Base-by-base conservation (phyloP, 2,888 invertebrate genomes). In the Alsophila aescularia region DNA sequence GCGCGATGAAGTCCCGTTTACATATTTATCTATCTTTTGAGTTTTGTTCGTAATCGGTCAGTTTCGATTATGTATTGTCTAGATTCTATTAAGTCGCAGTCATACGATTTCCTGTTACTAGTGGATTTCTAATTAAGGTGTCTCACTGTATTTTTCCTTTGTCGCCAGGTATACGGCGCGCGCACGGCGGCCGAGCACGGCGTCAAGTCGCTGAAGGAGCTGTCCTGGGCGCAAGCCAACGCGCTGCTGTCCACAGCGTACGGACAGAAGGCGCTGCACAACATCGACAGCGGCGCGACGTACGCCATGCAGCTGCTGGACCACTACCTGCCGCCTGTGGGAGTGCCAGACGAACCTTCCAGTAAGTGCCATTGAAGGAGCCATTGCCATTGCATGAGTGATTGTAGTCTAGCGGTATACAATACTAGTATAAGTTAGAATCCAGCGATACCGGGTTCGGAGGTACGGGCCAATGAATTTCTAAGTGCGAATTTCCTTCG, bases 221-320 rank as follows among this genome's bases (percentile, higher is more conserved):
- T 93, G 1, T 94, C 95, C 48, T 95, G 95, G 95, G 93, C 94
- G 51, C 95, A 94, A 70, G 94, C 95, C 12, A 95, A 95, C 78
- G 93, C 94, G 42, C 92, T 96, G 45, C 87, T 96, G 41, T 93
- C 93, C 24, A 95, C 95, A 3, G 93, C 94, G 41, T 94, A 94
- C 72, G 96, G 95, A 2, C 93, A 93, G 73, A 93, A 93, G 70
- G 95, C 95, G 0, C 87, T 95, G 14, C 88, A 91, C 65, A 93
- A 95, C 48, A 92, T 96, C 14, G 95, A 96, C 75, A 92, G 89
- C 2, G 95, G 95, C 39, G 94, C 95, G 13, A 89, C 92, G 1
- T 83, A 94, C 55, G 95, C 96, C 14, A 95, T 96, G 87, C 93
- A 93, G 55, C 89, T 95, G 61, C 83, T 96, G 8, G 96, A 96